phyloP scores from a whole-genome alignment of 2,797 vertebrate species.

The Halcyon chelicuti region DNA sequence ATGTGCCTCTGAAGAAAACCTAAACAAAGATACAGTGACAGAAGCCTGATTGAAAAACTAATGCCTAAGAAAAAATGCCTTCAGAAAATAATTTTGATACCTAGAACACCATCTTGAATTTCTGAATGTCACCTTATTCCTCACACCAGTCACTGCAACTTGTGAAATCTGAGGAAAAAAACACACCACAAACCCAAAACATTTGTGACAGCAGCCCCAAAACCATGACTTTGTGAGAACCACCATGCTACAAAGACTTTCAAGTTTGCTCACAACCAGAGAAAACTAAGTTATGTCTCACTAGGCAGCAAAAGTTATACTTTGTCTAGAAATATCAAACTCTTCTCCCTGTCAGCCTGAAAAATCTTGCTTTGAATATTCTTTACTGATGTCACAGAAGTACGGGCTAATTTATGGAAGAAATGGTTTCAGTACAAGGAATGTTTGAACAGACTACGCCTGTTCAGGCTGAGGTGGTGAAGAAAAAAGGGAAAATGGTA shows the following conservation, averaged over 20 bases:
- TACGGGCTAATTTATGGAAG: neutral
- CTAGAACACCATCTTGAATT: neutral
- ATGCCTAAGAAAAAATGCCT: neutral
- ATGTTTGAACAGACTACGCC: neutral
- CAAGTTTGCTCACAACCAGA: neutral
- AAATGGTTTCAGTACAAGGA: neutral
- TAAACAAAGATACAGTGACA: neutral
- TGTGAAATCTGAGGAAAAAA: neutral
- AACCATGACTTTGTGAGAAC: neutral
- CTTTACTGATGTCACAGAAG: neutral
- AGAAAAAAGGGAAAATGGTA: neutral
- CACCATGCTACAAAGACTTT: neutral
- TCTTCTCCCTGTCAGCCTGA: neutral
- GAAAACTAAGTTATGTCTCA: neutral
- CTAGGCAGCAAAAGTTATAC: neutral
- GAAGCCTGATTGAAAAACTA: neutral
- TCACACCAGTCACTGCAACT: neutral
- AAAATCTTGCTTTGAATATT: neutral
- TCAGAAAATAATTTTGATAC: neutral
- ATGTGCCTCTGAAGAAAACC: neutral
- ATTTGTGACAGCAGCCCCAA: neutral
- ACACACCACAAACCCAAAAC: neutral
- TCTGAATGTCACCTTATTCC: neutral
- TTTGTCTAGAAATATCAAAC: neutral
- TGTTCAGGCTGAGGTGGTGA: neutral